Base-by-base conservation (phyloP, 2,888 invertebrate genomes). In the Amphimallon solstitiale region DNA sequence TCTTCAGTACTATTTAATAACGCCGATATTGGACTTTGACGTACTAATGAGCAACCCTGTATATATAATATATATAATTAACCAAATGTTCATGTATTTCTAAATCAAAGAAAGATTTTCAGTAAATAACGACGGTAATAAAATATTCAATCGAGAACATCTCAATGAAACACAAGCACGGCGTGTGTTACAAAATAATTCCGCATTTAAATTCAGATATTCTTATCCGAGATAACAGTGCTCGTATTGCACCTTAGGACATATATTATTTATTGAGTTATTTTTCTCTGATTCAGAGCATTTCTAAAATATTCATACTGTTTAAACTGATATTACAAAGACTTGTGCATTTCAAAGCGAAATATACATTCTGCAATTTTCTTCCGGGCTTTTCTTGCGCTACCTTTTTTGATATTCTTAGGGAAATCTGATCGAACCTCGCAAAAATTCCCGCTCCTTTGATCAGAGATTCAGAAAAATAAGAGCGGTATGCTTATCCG, bases 271-370 rank as follows among this genome's bases (percentile, higher is more conserved):
- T 35, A 51, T 51, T 15, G 38, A 40, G 29, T 63, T 63, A 49
- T 63, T 63, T 52, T 35, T 48, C 23, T 35, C 37, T 37, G 56
- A 64, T 56, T 48, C 45, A 40, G 45, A 64, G 46, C 37, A 34
- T 12, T 51, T 21, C 46, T 54, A 48, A 64, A 64, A 64, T 64
- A 64, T 64, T 54, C 63, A 64, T 45, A 37, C 19, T 37, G 54
- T 46, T 56, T 46, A 64, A 64, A 63, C 56, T 17, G 54, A 64
- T 64, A 56, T 64, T 64, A 64, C 64, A 64, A 56, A 37, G 49
- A 35, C 15, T 21, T 46, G 64, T 21, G 38, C 64, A 64, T 64
- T 45, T 54, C 63, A 64, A 64, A 64, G 48, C 43, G 45, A 56
- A 64, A 64, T 54, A 61, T 48, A 48, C 49, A 38, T 62, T 12